Evolutionary conservation across 1,140 invertebrate genomes (phyloP), one percentile per base, ranked within the genome.

Genomic region (Xylocopa sonorina): DNA sequence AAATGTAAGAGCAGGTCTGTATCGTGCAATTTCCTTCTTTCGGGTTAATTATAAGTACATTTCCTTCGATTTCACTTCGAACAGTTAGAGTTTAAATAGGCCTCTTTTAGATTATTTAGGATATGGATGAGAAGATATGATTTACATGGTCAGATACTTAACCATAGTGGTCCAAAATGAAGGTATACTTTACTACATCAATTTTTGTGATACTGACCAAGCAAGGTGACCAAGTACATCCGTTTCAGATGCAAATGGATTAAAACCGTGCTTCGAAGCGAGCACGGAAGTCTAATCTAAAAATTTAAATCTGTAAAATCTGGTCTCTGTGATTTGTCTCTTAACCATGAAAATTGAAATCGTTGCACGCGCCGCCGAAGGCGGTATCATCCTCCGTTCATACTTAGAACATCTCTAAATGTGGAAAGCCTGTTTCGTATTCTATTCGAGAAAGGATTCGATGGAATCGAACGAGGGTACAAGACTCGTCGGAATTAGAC

Each of bases 351-450:
- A 62, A 62, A 32, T 68, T n/a, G 48, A n/a, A 53, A 50, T 50
- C 48, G 29, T 55, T 75, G 60, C 55, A 60, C 58, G 55, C 55
- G 53, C 50, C 32, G 38, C 51, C 46, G 3, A 46, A n/a, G 48
- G 63, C 63, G 32, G 14, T 71, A 60, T 71, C 67, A 68, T 71
- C 32, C 55, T 62, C 67, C 18, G 32, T 27, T 46, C 68, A 68
- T 78, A 43, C 27, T 50, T 24, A 71, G 43, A 71, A 32, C 32
- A 18, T 78, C 48, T 71, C 46, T 71, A 50, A 62, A 60, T 24
- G 24, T 50, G 43, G n/a, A 46, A 50, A 38, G 32, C 21, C 34
- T 77, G 16, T 71, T 69, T 69, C 18, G 67, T n/a, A 27, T 38
- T 71, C 75, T 71, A 71, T 48, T 50, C 75, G 66, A 60, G 75